phyloP scores from a whole-genome alignment of 2,113 vertebrate genomes.

The Tupaia chinensis region DNA sequence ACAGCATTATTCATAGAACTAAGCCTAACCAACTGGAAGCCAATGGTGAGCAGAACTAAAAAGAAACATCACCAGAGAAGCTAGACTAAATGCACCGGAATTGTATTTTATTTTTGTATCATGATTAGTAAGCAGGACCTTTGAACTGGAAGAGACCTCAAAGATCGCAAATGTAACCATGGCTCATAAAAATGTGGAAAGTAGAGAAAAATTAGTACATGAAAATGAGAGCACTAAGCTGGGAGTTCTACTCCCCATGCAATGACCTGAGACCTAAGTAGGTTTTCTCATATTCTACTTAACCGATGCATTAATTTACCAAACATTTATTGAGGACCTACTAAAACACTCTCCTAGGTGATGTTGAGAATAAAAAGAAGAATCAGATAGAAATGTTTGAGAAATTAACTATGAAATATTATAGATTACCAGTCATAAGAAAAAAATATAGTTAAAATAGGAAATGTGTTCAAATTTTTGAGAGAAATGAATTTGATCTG shows the following conservation, averaged over 20 bases:
- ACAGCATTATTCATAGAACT: not conserved
- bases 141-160: not conserved
- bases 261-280: not conserved
- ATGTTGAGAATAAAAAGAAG: not conserved
- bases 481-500: conserved; percentile 6
- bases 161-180: not conserved
- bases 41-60: not conserved
- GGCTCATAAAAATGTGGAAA: not conserved
- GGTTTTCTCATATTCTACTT: not conserved
- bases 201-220: not conserved
- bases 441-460: not conserved
- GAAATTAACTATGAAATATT: not conserved
- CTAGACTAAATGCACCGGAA: not conserved
- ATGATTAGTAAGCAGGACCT: not conserved
- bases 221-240: not conserved
- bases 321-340: not conserved
- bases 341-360: not conserved
- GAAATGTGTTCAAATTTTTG: not conserved
- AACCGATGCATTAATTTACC: not conserved
- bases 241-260: not conserved
- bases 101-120: not conserved
- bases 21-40: not conserved
- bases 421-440: not conserved
- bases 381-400: not conserved
- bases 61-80: not conserved